Percentiles rank a stretch among this genome's conserved stretches.
Evolutionary conservation across 2,797 vertebrate genomes (phyloP).

Genomic region (Artibeus lituratus): DNA sequence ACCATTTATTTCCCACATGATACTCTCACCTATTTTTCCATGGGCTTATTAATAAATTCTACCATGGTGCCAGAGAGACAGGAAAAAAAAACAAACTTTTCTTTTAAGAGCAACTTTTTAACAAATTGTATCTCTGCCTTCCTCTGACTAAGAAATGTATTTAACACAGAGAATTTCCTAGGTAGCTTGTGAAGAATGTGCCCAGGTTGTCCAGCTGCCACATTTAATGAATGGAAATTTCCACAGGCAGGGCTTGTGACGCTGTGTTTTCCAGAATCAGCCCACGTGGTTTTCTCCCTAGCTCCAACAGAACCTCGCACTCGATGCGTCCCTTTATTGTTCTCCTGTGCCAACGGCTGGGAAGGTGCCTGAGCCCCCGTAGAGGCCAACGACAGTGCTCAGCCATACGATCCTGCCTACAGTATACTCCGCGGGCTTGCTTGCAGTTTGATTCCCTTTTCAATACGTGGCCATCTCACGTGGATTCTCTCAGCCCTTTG

Average conservation of each 20-base stretch:
- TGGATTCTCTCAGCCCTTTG: not conserved
- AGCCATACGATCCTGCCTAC: not conserved
- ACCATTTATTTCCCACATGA: not conserved
- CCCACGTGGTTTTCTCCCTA: accelerated
- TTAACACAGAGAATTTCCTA: not conserved
- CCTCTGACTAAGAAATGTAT: not conserved
- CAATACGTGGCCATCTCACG: not conserved
- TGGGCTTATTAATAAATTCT: not conserved
- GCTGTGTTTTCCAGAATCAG: not conserved
- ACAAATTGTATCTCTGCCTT: not conserved
- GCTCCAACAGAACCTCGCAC: not conserved
- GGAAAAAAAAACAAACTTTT: not conserved
- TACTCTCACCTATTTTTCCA: not conserved
- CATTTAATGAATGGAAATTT: not conserved
- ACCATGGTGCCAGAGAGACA: not conserved
- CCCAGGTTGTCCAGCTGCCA: not conserved
- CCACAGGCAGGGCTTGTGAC: not conserved
- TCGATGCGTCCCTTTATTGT: not conserved
- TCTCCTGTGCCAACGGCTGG: not conserved
- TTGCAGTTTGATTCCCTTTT: not conserved
- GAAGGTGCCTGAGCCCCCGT: not conserved
- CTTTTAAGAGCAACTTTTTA: not conserved
- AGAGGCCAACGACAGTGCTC: not conserved
- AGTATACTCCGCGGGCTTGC: not conserved
- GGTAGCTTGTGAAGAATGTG: not conserved